Conservation (phyloP, 1,140 invertebrate genomes). For the Mamestra configurata region DNA sequence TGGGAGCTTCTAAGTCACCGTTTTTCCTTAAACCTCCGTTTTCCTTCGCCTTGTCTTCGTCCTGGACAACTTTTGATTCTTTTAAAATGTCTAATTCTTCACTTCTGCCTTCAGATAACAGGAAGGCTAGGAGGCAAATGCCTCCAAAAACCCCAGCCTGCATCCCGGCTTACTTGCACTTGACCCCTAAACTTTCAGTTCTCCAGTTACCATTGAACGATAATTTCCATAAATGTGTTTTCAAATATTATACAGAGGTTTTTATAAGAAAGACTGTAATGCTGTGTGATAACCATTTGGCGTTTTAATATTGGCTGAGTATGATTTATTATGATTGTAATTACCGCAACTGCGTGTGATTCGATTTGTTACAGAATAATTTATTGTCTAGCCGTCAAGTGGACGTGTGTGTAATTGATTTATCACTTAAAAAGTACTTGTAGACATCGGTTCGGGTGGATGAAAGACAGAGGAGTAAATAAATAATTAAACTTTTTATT, state of each 20-base stretch:
- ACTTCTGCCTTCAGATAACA: conserved; percentile 63
- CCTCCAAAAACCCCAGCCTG: conserved; percentile 65
- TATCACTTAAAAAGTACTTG: neutral
- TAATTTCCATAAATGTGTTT: neutral
- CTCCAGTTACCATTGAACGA: neutral
- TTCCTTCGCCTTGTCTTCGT: neutral
- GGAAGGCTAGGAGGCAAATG: conserved; percentile 69
- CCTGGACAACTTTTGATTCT: neutral
- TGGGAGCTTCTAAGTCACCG: neutral
- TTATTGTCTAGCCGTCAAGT: conserved; percentile 11
- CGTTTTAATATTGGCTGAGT: conserved; percentile 6
- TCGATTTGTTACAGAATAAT: conserved; percentile 36
- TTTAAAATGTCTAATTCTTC: conserved; percentile 58
- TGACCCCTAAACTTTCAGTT: conserved; percentile 32
- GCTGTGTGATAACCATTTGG: conserved; percentile 16
- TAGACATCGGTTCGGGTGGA: neutral
- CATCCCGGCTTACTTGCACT: conserved; percentile 65
- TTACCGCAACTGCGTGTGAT: conserved; percentile 20
- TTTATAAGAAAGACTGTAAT: conserved; percentile 30
- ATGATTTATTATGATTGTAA: conserved; percentile 33
- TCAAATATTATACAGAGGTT: neutral
- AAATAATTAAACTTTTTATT: too few relatives aligned
- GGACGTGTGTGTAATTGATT: conserved; percentile 27
- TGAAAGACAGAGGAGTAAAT: neutral
- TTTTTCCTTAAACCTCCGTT: neutral